Evolutionary conservation across 2,797 vertebrate species (phyloP).

Genomic region (Streptopelia turtur): DNA sequence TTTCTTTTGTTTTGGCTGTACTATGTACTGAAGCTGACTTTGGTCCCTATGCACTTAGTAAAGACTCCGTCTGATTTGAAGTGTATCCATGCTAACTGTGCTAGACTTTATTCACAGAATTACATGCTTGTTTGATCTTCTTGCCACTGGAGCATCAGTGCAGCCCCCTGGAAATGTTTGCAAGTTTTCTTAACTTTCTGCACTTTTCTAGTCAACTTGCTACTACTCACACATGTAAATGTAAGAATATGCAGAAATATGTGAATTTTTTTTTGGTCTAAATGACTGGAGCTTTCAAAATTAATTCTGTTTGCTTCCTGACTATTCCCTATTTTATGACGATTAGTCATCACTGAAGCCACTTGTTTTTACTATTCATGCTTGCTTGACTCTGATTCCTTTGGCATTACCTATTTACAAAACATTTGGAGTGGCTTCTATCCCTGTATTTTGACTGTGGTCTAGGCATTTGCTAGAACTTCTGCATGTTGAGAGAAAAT

Average conservation of each 20-base stretch:
- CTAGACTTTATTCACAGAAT: neutral
- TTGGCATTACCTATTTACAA: conserved; percentile 44
- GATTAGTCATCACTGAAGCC: neutral
- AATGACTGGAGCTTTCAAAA: conserved; percentile 10
- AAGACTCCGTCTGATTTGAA: neutral
- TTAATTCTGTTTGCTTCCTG: conserved; percentile 27
- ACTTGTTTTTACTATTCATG: conserved; percentile 40
- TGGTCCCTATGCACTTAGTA: neutral
- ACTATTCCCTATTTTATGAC: conserved; percentile 38
- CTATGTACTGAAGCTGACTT: neutral
- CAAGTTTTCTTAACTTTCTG: conserved; percentile 6
- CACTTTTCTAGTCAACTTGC: neutral
- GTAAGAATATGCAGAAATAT: neutral
- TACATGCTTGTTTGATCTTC: neutral
- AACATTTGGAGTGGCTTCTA: neutral
- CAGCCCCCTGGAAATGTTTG: neutral
- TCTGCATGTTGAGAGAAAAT: neutral
- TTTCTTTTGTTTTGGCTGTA: conserved; percentile 16
- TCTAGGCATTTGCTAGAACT: neutral
- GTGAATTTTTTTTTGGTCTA: neutral
- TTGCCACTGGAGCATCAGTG: neutral
- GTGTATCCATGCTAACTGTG: neutral
- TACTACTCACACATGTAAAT: neutral
- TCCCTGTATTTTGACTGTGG: neutral
- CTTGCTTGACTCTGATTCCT: conserved; percentile 35